These are phyloP conservation scores for Phaenicophaeus curvirostris DNA, from an alignment of 2,797 vertebrate species.

Conservation along the genomic window DNA sequence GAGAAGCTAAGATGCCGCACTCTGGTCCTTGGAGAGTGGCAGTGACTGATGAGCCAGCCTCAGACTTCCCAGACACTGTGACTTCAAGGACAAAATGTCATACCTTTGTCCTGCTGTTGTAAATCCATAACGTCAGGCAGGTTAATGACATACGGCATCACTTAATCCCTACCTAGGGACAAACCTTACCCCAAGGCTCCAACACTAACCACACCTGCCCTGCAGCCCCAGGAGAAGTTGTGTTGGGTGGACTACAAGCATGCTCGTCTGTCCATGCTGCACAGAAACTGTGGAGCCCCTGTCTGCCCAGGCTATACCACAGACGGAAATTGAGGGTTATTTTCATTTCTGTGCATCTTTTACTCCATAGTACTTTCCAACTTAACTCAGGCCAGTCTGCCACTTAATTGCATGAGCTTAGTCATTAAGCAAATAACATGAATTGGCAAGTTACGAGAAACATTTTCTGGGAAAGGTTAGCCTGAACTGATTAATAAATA, in stretches of 20 bases:
- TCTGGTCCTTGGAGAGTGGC: background rate
- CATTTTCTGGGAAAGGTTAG: background rate
- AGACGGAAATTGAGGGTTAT: background rate
- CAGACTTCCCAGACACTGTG: background rate
- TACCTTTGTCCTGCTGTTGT: background rate
- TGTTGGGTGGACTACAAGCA: background rate
- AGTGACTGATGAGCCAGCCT: background rate
- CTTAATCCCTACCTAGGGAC: background rate
- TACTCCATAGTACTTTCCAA: background rate
- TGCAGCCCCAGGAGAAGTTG: background rate
- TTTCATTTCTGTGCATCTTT: background rate
- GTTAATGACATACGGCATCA: background rate
- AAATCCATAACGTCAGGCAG: background rate
- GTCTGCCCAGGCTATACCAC: background rate
- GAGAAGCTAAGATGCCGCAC: background rate
- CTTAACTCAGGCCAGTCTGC: background rate
- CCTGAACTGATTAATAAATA: background rate
- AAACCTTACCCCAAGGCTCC: background rate
- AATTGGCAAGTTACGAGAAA: background rate
- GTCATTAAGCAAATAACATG: background rate
- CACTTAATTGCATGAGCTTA: background rate
- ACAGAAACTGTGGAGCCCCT: background rate
- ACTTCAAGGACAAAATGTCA: background rate
- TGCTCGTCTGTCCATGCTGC: background rate
- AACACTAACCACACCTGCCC: background rate